Evolutionary conservation across 2,797 vertebrate genomes (phyloP).

Genomic region (Meda fulgida): DNA sequence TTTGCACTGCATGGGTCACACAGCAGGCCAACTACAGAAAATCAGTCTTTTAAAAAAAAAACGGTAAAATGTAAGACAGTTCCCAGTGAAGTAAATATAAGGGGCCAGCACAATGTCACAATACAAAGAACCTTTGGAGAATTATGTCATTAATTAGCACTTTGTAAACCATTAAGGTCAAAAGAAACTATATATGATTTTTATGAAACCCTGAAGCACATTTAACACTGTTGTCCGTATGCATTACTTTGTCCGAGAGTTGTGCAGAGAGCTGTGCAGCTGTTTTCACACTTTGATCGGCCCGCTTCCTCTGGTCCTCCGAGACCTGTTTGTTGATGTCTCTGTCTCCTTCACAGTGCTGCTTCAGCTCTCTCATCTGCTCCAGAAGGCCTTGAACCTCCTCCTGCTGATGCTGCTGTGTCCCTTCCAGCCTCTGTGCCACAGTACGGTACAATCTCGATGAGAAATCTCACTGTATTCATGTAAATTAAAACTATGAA

Average conservation of each 20-base stretch:
- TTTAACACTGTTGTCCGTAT: background rate
- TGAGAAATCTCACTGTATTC: background rate
- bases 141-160: background rate
- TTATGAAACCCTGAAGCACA: background rate
- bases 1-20: background rate
- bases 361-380: constrained; percentile 62
- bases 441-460: background rate
- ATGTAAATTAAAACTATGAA: background rate
- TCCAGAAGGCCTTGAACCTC: constrained; percentile 54
- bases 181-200: background rate
- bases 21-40: background rate
- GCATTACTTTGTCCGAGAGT: constrained; percentile 72
- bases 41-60: background rate
- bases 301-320: constrained; percentile 59
- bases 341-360: constrained; percentile 56
- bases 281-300: constrained; percentile 62
- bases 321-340: constrained; percentile 53
- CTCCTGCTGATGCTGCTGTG: constrained; percentile 60
- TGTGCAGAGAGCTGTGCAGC: constrained; percentile 60
- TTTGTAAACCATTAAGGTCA: background rate
- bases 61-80: background rate
- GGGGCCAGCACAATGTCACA: background rate
- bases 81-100: background rate
- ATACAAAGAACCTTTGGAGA: background rate
- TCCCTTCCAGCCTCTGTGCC: constrained; percentile 69